These are phyloP conservation scores for Herminia tarsipennalis DNA, from an alignment of 2,888 invertebrate species.

Conservation along the genomic window DNA sequence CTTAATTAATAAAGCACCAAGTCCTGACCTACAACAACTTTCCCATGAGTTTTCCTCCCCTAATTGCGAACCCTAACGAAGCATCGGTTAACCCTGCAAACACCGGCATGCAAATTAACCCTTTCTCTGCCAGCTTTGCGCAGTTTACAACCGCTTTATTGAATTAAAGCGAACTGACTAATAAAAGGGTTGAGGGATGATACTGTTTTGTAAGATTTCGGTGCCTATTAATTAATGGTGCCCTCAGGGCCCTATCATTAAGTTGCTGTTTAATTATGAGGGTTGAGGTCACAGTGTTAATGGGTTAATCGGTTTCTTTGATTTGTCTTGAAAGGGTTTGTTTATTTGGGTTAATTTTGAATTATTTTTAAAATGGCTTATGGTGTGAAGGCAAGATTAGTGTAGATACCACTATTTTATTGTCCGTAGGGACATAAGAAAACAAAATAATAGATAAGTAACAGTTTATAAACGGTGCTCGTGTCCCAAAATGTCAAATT, in stretches of 20 bases:
- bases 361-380: not conserved
- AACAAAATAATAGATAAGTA: too few relatives aligned
- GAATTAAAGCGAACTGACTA: slow-evolving; percentile 71
- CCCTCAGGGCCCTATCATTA: slow-evolving; percentile 73
- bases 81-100: slow-evolving; percentile 81
- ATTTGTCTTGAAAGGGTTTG: slow-evolving; percentile 33
- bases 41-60: slow-evolving; percentile 77
- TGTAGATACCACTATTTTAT: too few relatives aligned
- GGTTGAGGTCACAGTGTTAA: slow-evolving; percentile 63
- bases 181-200: slow-evolving; percentile 77
- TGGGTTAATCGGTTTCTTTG: slow-evolving; percentile 47
- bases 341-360: slow-evolving; percentile 9
- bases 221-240: slow-evolving; percentile 77
- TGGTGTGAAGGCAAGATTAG: too few relatives aligned
- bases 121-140: slow-evolving; percentile 78
- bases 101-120: slow-evolving; percentile 84
- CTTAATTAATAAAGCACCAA: slow-evolving; percentile 9
- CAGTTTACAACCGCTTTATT: slow-evolving; percentile 81
- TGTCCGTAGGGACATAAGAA: too few relatives aligned
- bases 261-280: slow-evolving; percentile 71
- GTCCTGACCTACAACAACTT: slow-evolving; percentile 79
- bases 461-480: too few relatives aligned
- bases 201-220: slow-evolving; percentile 76
- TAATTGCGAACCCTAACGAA: slow-evolving; percentile 84
- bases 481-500: too few relatives aligned